A percentile compares a stretch with the other conserved stretches of the same genome.
These are phyloP conservation scores for Passer montanus DNA, from an alignment of 2,113 vertebrate genomes.

Conservation along the genomic window DNA sequence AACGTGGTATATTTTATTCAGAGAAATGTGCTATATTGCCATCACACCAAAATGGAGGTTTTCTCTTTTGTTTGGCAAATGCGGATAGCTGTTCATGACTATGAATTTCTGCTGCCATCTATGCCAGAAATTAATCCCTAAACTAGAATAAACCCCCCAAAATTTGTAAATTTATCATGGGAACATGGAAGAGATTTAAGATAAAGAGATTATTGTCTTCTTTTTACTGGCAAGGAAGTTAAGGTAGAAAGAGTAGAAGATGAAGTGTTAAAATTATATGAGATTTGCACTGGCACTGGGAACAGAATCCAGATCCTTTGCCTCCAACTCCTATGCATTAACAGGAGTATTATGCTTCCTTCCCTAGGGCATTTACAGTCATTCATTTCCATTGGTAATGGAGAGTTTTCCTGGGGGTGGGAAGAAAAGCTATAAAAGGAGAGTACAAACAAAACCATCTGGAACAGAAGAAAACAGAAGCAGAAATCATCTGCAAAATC, in stretches of 20 bases:
- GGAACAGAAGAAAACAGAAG: neutral
- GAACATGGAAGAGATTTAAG: accelerated
- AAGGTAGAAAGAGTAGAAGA: neutral
- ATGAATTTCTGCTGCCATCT: neutral
- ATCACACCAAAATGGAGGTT: neutral
- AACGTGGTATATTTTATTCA: neutral
- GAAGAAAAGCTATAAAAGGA: neutral
- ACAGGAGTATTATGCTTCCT: neutral
- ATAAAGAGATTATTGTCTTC: neutral
- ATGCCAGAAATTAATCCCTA: neutral
- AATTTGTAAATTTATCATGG: neutral
- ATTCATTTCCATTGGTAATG: neutral
- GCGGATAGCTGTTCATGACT: neutral
- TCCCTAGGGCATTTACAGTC: neutral
- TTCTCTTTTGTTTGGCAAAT: neutral
- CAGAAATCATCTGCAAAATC: neutral
- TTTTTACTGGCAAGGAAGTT: neutral
- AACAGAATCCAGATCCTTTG: neutral
- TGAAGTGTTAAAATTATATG: neutral
- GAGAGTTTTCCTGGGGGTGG: neutral
- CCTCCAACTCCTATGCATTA: neutral
- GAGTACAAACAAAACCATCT: neutral
- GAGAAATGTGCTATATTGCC: neutral
- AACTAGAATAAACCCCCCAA: neutral
- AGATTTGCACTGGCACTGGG: neutral